These are phyloP conservation scores for Coregonus suidteri DNA, from an alignment of 2,797 vertebrate species.

Conservation along the genomic window DNA sequence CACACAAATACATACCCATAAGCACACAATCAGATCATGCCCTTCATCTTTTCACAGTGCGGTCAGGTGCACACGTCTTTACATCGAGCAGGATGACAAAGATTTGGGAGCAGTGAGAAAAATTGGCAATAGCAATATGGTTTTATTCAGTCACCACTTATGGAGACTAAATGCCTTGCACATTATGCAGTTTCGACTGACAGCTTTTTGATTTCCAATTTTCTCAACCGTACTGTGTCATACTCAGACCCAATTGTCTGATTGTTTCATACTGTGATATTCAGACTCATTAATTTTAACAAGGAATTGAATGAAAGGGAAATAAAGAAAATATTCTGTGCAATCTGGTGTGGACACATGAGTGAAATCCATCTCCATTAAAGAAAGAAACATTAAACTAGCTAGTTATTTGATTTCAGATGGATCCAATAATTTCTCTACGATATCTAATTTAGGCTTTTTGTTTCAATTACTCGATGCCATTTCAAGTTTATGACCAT, in stretches of 20 bases:
- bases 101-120: neutral
- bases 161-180: neutral
- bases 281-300: slow-evolving; percentile 41
- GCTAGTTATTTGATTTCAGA: slow-evolving; percentile 33
- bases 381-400: slow-evolving; percentile 20
- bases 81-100: neutral
- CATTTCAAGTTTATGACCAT: neutral
- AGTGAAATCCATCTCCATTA: slow-evolving; percentile 18
- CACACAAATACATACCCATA: too few species aligned
- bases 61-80: neutral
- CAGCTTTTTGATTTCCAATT: slow-evolving; percentile 34
- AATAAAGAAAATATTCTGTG: slow-evolving; percentile 4
- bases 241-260: slow-evolving; percentile 9
- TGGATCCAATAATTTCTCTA: slow-evolving; percentile 46
- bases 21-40: too few species aligned
- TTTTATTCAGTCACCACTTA: slow-evolving; percentile 1
- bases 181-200: slow-evolving; percentile 16
- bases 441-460: slow-evolving; percentile 43
- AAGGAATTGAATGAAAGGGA: slow-evolving; percentile 20
- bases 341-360: neutral
- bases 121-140: slow-evolving; percentile 4
- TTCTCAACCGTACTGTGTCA: slow-evolving; percentile 26
- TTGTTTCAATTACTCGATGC: slow-evolving; percentile 28
- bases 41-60: neutral
- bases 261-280: slow-evolving; percentile 27